Conservation (phyloP, 2,888 invertebrate genomes). For the Dasysyrphus albostriatus region DNA sequence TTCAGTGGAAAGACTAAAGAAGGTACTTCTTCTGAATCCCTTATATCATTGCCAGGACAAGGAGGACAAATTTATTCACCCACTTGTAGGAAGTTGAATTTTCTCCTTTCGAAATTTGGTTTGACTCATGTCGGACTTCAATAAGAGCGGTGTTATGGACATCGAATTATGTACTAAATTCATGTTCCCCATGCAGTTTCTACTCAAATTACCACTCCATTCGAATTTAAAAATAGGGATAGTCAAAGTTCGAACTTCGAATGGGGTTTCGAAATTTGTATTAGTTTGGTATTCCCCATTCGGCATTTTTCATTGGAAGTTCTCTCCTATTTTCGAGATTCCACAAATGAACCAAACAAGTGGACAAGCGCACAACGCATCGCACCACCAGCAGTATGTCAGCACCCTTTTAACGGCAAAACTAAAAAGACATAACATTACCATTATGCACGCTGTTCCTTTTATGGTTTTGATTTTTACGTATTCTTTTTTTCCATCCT, state of each 20-base stretch:
- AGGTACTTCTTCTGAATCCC: neutral
- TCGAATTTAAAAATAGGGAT: neutral
- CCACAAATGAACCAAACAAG: conserved; percentile 54
- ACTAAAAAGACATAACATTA: conserved; percentile 33
- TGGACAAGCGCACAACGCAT: conserved; percentile 25
- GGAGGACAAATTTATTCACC: neutral
- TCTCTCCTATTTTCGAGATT: conserved; percentile 28
- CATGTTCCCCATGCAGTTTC: neutral
- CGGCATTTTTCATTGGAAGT: conserved; percentile 15
- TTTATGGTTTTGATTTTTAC: conserved; percentile 36
- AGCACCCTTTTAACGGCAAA: conserved; percentile 36
- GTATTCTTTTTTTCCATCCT: conserved; percentile 9
- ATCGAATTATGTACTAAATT: conserved; percentile 36
- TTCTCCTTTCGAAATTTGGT: neutral
- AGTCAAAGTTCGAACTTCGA: neutral
- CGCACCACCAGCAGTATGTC: conserved; percentile 10
- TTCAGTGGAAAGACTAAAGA: conserved; percentile 6
- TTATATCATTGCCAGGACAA: neutral
- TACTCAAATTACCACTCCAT: neutral
- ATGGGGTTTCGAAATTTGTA: conserved; percentile 9
- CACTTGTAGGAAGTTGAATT: conserved; percentile 14
- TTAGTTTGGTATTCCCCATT: neutral
- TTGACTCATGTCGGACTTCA: conserved; percentile 38
- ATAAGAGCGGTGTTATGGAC: conserved; percentile 24
- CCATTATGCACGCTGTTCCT: conserved; percentile 57